Evolutionary conservation across 2,797 vertebrate species (phyloP), one percentile per base, ranked within the genome.

Genomic region (Nasua narica): DNA sequence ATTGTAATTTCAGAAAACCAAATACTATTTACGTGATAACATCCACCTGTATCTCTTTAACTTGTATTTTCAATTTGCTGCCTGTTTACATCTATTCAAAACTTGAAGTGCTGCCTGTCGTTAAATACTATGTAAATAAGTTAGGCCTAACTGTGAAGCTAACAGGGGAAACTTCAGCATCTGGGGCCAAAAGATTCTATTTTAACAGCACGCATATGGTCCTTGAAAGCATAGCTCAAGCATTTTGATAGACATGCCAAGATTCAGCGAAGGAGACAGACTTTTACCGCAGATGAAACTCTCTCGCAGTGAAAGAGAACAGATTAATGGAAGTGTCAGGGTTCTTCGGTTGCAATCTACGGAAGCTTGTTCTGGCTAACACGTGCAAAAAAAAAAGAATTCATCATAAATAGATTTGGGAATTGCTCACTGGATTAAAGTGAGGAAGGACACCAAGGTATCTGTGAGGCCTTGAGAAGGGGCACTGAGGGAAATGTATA

Each of bases 1-100:
- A 98, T 98, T 97, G 84, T 98, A 98, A 98, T 98, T 98, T 98
- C 84, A 98, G 97, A 97, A 98, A 98, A 97, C 60, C 81, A 98
- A 98, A 98, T 96, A 79, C 82, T 97, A 54, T 97, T 98, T 98
- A 96, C 90, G 96, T 96, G 97, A 97, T 98, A 98, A 96, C 94
- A 98, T 88, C 95, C 96, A 97, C 94, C 92, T 97, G 95, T 98
- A 98, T 96, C 97, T 97, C 97, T 98, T 98, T 96, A 98, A 97
- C 84, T 97, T 96, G 78, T 93, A 96, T 98, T 98, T 98, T 97
- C 97, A 98, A 97, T 98, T 98, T 98, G 67, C 92, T 97, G 93
- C 86, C 82, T 97, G 48, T 98, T 98, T 98, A 96, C 79, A 91
- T 97, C 96, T 97, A 97, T 97, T 98, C 83, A 97, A 94, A 97